Conservation (phyloP, 2,888 invertebrate genomes). For the Diaperis boleti region DNA sequence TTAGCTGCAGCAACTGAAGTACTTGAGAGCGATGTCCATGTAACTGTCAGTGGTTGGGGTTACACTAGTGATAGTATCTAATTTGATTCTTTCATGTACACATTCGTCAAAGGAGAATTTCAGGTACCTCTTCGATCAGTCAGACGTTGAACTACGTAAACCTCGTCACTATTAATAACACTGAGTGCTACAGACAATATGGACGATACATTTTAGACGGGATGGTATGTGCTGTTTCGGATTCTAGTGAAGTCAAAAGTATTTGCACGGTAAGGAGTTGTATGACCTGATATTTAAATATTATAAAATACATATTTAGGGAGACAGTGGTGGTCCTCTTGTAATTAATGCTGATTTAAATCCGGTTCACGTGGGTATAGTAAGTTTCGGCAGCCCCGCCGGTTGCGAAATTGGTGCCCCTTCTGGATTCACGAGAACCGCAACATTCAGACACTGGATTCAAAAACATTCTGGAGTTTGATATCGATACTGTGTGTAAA, state of each 20-base stretch:
- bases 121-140: not conserved
- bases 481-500: no score
- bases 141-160: constrained; percentile 1
- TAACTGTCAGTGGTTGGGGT: constrained; percentile 9
- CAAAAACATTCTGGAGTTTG: no score
- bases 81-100: no score
- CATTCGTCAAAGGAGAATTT: no score
- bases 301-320: not conserved
- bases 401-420: constrained; percentile 13
- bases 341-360: not conserved
- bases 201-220: not conserved
- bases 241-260: not conserved
- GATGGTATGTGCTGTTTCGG: constrained; percentile 3
- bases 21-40: not conserved
- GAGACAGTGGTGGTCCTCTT: constrained; percentile 19
- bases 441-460: no score
- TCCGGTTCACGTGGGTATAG: constrained; percentile 5
- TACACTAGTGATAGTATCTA: constrained; percentile 5
- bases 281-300: not conserved
- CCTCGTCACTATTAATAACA: not conserved
- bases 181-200: not conserved
- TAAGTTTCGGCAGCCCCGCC: not conserved
- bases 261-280: constrained; percentile 4
- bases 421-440: constrained; percentile 6
- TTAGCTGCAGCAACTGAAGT: not conserved